Evolutionary conservation across 64 coral and sea anemone species (phyloP).

Genomic region (Trachythela sp.): DNA sequence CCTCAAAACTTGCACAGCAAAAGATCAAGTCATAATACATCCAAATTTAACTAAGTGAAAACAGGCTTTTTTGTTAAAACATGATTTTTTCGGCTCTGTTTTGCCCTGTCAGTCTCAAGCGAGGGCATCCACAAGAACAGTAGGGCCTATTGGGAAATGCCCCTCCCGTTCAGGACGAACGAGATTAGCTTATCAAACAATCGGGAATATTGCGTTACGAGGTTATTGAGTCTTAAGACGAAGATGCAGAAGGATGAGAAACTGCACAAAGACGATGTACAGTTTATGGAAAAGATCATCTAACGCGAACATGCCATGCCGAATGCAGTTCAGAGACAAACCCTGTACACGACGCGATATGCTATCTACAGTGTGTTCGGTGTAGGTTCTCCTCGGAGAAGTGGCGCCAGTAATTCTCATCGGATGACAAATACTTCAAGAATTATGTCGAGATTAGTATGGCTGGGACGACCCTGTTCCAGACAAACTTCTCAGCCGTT

Average conservation of each 20-base stretch:
- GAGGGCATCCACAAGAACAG: slow-evolving; percentile 27
- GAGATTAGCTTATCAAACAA: background rate
- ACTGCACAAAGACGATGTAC: background rate
- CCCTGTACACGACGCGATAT: background rate
- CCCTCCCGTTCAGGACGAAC: slow-evolving; percentile 19
- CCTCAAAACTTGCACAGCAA: too few relatives aligned
- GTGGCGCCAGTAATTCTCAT: background rate
- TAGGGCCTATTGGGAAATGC: slow-evolving; percentile 20
- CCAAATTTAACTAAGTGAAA: too few relatives aligned
- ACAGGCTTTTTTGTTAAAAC: too few relatives aligned
- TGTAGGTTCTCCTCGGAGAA: background rate
- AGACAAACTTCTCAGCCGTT: background rate
- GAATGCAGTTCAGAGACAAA: slow-evolving; percentile 12
- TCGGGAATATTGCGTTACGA: background rate
- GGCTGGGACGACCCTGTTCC: slow-evolving; percentile 21
- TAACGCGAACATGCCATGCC: background rate
- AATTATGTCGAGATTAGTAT: background rate
- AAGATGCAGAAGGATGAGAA: background rate
- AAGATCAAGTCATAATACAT: too few relatives aligned
- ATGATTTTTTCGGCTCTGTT: too few relatives aligned
- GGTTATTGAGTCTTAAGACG: background rate
- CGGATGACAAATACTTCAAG: background rate
- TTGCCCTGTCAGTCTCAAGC: too few relatives aligned
- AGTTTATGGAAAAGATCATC: slow-evolving; percentile 23
- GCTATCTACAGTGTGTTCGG: background rate